phyloP scores from a whole-genome alignment of 1,140 invertebrate species.

The Archivesica marissinica region DNA sequence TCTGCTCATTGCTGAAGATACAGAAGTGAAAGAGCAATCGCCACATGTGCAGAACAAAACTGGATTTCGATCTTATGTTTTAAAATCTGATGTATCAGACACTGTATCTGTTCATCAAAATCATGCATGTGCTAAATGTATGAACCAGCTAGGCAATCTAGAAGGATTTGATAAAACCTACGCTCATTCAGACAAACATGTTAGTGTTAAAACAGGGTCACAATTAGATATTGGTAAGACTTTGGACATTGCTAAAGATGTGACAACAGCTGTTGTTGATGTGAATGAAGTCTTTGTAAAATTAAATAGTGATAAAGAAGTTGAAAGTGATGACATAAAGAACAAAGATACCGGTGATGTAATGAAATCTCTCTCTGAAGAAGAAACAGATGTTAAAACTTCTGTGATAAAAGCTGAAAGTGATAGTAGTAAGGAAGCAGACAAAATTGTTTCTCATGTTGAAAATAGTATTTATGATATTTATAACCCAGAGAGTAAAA shows the following conservation, averaged over 20 bases:
- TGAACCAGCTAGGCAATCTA: background rate
- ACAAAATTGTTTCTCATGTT: background rate
- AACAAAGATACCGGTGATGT: background rate
- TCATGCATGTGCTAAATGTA: background rate
- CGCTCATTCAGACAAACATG: background rate
- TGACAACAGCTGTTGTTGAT: background rate
- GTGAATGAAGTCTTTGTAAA: background rate
- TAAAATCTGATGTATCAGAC: background rate
- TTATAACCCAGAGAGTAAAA: background rate
- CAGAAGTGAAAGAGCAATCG: background rate
- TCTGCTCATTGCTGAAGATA: slow-evolving; percentile 86
- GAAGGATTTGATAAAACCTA: background rate
- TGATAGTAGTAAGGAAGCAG: background rate
- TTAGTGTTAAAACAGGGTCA: background rate
- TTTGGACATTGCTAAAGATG: background rate
- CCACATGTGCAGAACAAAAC: background rate
- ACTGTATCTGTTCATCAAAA: background rate
- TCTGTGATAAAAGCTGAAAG: background rate
- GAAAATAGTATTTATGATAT: slow-evolving; percentile 13
- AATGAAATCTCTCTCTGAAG: too few species aligned
- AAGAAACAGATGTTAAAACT: background rate
- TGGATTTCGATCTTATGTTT: background rate
- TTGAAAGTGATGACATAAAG: background rate
- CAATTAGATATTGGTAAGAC: background rate
- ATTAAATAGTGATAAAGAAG: background rate